A percentile compares a stretch with the other conserved stretches of the same genome.
phyloP scores from a whole-genome alignment of 1,140 invertebrate species.

The Pantala flavescens region DNA sequence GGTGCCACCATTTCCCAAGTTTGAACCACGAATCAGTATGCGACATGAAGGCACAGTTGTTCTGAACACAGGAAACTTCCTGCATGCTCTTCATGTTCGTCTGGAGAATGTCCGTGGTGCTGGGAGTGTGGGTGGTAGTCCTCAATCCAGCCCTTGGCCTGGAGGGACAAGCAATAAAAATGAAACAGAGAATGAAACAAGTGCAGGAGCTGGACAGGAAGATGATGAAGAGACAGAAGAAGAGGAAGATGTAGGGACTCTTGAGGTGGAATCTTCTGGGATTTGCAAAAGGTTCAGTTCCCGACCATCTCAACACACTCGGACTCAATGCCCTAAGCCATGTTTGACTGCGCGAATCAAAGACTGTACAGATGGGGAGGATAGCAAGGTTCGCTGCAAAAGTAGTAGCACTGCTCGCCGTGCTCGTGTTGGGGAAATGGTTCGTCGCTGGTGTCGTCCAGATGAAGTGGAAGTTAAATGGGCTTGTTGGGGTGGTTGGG shows the following conservation, averaged over 20 bases:
- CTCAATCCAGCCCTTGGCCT: background rate
- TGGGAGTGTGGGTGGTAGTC: background rate
- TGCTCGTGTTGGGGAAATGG: background rate
- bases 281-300: background rate
- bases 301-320: background rate
- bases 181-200: background rate
- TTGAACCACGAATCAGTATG: slow-evolving; percentile 47
- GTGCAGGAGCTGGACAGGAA: background rate
- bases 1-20: slow-evolving; percentile 53
- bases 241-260: background rate
- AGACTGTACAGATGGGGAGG: background rate
- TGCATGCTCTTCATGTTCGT: slow-evolving; percentile 49
- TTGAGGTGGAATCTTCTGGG: background rate
- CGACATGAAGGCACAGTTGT: slow-evolving; percentile 53
- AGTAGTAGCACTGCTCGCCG: background rate
- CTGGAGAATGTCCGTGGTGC: slow-evolving; percentile 31
- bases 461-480: background rate
- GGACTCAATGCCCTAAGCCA: background rate
- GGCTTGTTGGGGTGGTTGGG: background rate
- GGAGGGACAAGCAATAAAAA: background rate
- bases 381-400: background rate
- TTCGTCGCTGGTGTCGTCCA: background rate
- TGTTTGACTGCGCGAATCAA: background rate
- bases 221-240: slow-evolving; percentile 1
- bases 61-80: slow-evolving; percentile 59